Evolutionary conservation across 2,113 vertebrate genomes (phyloP).

Genomic region (Sebastes schlegelii): DNA sequence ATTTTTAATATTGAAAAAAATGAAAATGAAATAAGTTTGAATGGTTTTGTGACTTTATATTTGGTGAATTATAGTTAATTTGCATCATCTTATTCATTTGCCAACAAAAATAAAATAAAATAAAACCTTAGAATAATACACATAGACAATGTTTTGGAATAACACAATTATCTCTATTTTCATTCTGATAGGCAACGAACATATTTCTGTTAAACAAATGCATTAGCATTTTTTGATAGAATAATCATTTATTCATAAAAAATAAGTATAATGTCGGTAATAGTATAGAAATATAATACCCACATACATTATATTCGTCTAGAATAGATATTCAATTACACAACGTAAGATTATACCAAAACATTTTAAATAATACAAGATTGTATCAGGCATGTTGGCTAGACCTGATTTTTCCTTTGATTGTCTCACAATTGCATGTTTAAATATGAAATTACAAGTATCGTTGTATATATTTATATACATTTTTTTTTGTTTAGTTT

Average conservation of each 20-base stretch:
- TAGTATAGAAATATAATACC: not conserved
- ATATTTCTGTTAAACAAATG: not conserved
- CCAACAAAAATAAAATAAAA: not conserved
- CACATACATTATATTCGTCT: not conserved
- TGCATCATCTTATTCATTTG: not conserved
- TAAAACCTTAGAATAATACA: not conserved
- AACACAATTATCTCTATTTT: not conserved
- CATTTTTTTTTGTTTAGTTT: not conserved
- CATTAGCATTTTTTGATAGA: not conserved
- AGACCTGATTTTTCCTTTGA: not conserved
- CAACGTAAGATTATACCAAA: not conserved
- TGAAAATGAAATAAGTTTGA: not conserved
- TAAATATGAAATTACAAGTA: not conserved
- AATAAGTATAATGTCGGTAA: not conserved
- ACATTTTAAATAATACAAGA: not conserved
- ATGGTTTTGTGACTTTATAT: not conserved
- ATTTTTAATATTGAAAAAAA: not conserved
- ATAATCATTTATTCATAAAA: not conserved
- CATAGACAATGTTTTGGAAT: not conserved
- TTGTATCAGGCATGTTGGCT: not conserved
- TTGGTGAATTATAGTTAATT: not conserved
- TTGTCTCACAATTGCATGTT: not conserved
- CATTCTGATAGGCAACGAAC: not conserved
- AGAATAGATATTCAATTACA: not conserved
- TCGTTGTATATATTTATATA: not conserved